Evolutionary conservation across 2,113 vertebrate genomes (phyloP), one percentile per base, ranked within the genome.

Genomic region (Otolemur garnettii): DNA sequence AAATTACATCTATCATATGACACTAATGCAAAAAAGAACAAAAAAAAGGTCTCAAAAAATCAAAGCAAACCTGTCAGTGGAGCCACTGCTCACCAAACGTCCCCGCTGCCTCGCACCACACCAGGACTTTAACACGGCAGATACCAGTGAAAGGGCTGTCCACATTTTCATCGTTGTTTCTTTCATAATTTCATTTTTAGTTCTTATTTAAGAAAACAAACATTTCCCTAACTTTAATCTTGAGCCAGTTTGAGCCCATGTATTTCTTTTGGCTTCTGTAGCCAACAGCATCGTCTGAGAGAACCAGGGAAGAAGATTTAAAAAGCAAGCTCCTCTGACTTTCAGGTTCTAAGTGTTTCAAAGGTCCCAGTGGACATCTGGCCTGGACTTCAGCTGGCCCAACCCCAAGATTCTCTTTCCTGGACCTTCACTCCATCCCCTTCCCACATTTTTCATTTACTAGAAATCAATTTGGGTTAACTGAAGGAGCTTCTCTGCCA

Each of bases 71-170:
- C 4, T 26, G 13, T 53, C 30, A 7, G 28, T 6, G 68, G 28
- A 1, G 28, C 3, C 33, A 28, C 0, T 3, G 4, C 50, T 1
- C 26, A 42, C 71, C 26, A 17, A 14, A 50, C 0, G 22, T 7
- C 7, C 24, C 0, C 1, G 7, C 13, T 7, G 62, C 62, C 62
- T 28, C 12, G 62, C 24, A 24, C 10, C 28, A 10, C 62, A 64
- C 60, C 12, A 11, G 4, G 62, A 12, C 17, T 4, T 1, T 19
- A 3, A 15, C 5, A 5, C 0, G 0, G 3, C 0, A 26, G 30
- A 24, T 1, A 2, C 2, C 14, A 11, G 18, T 2, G 2, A 13
- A 6, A 87, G 60, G 60, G 2, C 50, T 78, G 28, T 11, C 75
- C 9, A 3, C 22, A 75, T 28, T 75, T 28, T 24, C 42, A 15